phyloP scores from a whole-genome alignment of 2,113 vertebrate species.

The Callionymus lyra region DNA sequence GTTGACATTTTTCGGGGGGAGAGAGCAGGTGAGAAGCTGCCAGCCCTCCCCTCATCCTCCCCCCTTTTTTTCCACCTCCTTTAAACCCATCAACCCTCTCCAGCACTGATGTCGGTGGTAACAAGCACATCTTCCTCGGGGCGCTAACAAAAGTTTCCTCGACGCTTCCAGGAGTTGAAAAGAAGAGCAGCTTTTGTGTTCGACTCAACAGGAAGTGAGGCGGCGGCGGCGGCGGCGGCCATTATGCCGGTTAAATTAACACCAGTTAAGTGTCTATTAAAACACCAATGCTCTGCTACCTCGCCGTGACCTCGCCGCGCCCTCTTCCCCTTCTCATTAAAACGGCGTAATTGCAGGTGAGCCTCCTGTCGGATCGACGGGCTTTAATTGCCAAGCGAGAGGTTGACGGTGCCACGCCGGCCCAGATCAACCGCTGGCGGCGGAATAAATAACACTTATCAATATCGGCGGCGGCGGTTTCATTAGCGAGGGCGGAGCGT shows the following conservation, averaged over 20 bases:
- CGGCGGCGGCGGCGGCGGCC: conserved; percentile 50
- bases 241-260: conserved; percentile 67
- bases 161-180: too few species aligned
- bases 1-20: conserved; percentile 37
- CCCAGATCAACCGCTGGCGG: conserved; percentile 59
- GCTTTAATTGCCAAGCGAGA: conserved; percentile 66
- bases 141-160: conserved; percentile 33
- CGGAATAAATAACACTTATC: conserved; percentile 66
- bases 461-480: conserved; percentile 47
- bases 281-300: conserved; percentile 64
- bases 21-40: conserved; percentile 47
- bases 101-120: conserved; percentile 43
- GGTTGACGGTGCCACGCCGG: conserved; percentile 55
- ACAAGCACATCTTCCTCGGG: conserved; percentile 58
- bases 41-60: conserved; percentile 52
- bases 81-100: conserved; percentile 39
- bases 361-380: conserved; percentile 62
- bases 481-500: conserved; percentile 52
- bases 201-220: too few species aligned
- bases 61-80: too few species aligned
- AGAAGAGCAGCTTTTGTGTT: too few species aligned
- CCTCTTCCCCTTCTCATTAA: conserved; percentile 65
- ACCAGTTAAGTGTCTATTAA: conserved; percentile 73
- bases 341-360: conserved; percentile 72
- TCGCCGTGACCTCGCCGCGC: conserved; percentile 59